Base-by-base conservation (phyloP, 2,888 invertebrate genomes). In the Eupithecia subumbrata region DNA sequence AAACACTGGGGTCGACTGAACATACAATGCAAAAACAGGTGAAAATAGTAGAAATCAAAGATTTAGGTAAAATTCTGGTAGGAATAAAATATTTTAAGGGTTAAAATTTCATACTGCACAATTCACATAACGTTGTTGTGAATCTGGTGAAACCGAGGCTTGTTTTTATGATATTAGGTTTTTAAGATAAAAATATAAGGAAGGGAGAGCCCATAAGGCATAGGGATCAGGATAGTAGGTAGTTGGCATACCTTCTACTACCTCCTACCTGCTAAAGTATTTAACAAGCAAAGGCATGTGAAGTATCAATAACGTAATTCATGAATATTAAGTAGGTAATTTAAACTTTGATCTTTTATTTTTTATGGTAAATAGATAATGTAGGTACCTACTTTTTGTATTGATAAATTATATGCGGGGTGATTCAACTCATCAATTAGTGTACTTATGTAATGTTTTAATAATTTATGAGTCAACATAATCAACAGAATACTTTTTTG, bases 381-480 rank as follows among this genome's bases (percentile, higher is more conserved):
- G 9, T 64, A 34, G 1, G 18, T 66, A 34, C n/a, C 14, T 12
- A 22, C 66, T 67, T 67, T 66, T 64, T 64, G 18, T 37, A 22
- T n/a, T 67, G 40, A 67, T 67, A 12, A 67, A 67, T 67, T 9
- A 67, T 67, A 37, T 37, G 66, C 56, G 60, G 37, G 40, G n/a
- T 66, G 66, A 37, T n/a, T 66, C 37, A 66, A 40, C 66, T 66
- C 64, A 34, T n/a, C 22, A 25, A 60, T 25, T 25, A 14, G 25
- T 60, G 14, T 60, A 60, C 5, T 25, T 25, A 60, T 5, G 12
- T 25, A 25, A 25, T 25, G 60, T 60, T 14, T 56, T 5, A 56
- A 56, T 56, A 56, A 60, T 60, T 60, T 60, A 25, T 25, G 60
- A 60, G 12, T 25, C 56, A 56, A 56, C 60, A 60, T 60, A 25